Conservation (phyloP, 2,888 invertebrate genomes). For the Macropis europaea region DNA sequence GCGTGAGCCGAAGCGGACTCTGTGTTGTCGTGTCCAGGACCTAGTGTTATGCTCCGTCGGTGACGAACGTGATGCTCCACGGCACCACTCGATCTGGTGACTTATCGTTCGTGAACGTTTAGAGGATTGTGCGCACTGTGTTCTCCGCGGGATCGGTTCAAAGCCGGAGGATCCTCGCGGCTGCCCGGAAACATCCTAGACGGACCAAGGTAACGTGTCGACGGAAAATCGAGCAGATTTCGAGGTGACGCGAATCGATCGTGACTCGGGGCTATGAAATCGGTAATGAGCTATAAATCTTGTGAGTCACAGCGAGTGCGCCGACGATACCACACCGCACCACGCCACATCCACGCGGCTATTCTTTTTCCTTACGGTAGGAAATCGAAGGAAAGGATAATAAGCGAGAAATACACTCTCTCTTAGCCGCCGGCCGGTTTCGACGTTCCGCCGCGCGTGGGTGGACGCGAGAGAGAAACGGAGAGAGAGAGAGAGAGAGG, state of each 20-base stretch:
- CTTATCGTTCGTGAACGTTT: not conserved
- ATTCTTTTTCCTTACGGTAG: constrained; percentile 64
- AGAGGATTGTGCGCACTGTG: too few species aligned
- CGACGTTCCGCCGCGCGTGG: constrained; percentile 63
- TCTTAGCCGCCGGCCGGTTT: constrained; percentile 67
- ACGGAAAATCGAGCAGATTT: constrained; percentile 18
- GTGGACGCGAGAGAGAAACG: constrained; percentile 46
- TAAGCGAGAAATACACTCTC: constrained; percentile 77
- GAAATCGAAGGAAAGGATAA: constrained; percentile 77
- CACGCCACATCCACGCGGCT: constrained; percentile 49
- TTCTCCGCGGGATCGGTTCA: constrained; percentile 36
- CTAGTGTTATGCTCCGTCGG: constrained; percentile 27
- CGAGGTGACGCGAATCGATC: constrained; percentile 47
- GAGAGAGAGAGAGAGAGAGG: not conserved
- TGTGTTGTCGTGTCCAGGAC: constrained; percentile 5
- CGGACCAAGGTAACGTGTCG: too few species aligned
- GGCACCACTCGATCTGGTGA: constrained; percentile 3
- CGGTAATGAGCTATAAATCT: constrained; percentile 79
- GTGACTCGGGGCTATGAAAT: constrained; percentile 70
- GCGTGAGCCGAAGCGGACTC: constrained; percentile 34
- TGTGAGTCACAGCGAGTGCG: constrained; percentile 60
- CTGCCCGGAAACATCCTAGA: too few species aligned
- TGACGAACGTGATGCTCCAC: not conserved
- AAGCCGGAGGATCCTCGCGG: too few species aligned
- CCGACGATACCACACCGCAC: constrained; percentile 47